phyloP scores from a whole-genome alignment of 2,888 invertebrate species.

The Lasioglossum lativentre region DNA sequence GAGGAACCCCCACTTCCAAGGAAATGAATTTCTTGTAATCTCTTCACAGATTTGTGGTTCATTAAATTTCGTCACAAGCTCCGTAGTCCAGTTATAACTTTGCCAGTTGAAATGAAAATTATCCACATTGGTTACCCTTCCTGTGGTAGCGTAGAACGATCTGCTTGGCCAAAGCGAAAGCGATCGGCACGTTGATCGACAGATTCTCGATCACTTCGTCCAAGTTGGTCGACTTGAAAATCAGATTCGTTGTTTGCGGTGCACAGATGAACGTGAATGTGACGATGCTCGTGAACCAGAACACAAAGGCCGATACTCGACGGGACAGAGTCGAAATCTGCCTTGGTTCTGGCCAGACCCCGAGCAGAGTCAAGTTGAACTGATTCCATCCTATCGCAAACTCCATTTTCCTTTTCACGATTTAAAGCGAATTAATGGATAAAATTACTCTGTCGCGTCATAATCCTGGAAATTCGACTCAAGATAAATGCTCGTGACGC shows the following conservation, averaged over 20 bases:
- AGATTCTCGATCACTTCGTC: slow-evolving; percentile 63
- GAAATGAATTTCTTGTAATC: too few species aligned
- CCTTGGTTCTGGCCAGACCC: slow-evolving; percentile 68
- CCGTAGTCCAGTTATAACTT: background rate
- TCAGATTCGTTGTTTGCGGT: slow-evolving; percentile 52
- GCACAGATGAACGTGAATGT: slow-evolving; percentile 53
- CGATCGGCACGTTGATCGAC: slow-evolving; percentile 61
- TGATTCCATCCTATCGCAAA: slow-evolving; percentile 62
- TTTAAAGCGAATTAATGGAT: background rate
- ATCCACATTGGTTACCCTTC: slow-evolving; percentile 40
- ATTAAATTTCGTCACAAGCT: background rate
- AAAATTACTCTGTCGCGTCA: background rate
- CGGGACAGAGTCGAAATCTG: slow-evolving; percentile 1
- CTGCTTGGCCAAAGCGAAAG: slow-evolving; percentile 54
- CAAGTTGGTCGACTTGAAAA: slow-evolving; percentile 39
- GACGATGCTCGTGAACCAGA: slow-evolving; percentile 39
- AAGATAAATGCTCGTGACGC: background rate
- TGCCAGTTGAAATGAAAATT: background rate
- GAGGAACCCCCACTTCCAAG: too few species aligned
- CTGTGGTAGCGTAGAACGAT: slow-evolving; percentile 44
- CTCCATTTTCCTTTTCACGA: slow-evolving; percentile 35
- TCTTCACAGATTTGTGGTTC: background rate
- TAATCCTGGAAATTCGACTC: background rate
- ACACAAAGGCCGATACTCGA: slow-evolving; percentile 34
- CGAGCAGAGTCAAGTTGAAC: slow-evolving; percentile 59